Conservation (phyloP, 2,888 invertebrate genomes). For the Ephialtes manifestator region DNA sequence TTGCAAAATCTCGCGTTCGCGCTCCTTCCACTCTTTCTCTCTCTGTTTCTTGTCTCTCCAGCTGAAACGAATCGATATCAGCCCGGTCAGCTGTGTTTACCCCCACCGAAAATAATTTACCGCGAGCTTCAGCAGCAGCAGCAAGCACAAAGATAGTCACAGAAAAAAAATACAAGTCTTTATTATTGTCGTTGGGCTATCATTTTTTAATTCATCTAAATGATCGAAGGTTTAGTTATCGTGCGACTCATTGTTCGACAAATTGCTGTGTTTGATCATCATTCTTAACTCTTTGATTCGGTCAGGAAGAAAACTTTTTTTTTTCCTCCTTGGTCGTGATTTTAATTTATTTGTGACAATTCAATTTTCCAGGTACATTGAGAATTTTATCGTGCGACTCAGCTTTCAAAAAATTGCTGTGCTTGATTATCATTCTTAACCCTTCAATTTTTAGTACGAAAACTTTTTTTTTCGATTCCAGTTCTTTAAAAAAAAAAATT, state of each 20-base stretch:
- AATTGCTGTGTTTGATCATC: neutral
- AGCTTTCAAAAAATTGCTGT: neutral
- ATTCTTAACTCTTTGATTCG: neutral
- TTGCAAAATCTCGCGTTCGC: conserved; percentile 15
- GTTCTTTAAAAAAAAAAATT: neutral
- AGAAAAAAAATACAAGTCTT: neutral
- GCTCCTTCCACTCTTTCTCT: neutral
- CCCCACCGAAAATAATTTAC: conserved; percentile 33
- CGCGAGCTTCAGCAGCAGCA: neutral
- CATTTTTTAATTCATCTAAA: neutral
- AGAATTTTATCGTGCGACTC: conserved; percentile 8
- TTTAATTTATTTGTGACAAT: neutral
- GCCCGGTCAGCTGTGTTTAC: conserved; percentile 70
- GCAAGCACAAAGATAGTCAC: neutral
- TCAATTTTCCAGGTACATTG: conserved; percentile 31
- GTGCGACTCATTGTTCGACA: neutral
- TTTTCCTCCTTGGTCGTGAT: neutral
- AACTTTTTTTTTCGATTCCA: neutral
- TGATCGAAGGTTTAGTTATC: neutral
- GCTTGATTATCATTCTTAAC: neutral
- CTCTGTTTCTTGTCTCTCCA: neutral
- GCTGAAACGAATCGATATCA: conserved; percentile 69
- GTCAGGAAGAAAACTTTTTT: neutral
- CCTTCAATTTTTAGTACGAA: neutral
- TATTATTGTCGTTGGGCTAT: neutral